Percentiles rank a stretch among this genome's conserved stretches.
Evolutionary conservation across 2,113 vertebrate species (phyloP).

Genomic region (Eptesicus fuscus): DNA sequence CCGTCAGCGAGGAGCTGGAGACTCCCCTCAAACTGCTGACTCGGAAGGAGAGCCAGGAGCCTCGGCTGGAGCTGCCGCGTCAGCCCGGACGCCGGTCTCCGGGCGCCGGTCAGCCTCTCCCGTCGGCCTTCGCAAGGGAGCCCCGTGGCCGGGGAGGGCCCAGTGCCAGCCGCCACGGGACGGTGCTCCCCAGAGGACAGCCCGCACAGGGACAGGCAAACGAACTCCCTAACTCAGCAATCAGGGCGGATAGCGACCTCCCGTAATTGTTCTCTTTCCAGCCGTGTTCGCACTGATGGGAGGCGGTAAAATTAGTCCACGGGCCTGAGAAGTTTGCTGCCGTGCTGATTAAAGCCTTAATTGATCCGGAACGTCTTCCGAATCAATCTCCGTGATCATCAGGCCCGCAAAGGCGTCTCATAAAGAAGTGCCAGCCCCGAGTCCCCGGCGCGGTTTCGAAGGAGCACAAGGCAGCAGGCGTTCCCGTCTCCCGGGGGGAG

Average conservation of each 20-base stretch:
- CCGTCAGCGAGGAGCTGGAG: too few species aligned
- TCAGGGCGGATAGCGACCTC: conserved; percentile 83
- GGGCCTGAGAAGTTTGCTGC: conserved; percentile 79
- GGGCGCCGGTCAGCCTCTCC: not conserved
- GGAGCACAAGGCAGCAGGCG: conserved; percentile 52
- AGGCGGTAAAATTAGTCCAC: conserved; percentile 82
- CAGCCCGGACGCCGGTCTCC: accelerated
- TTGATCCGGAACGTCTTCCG: conserved; percentile 83
- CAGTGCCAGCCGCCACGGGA: conserved; percentile 37
- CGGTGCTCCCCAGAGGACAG: conserved; percentile 57
- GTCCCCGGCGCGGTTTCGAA: not conserved
- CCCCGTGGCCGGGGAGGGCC: not conserved
- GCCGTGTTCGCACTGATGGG: conserved; percentile 78
- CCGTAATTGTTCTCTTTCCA: conserved; percentile 81
- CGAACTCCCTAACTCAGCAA: conserved; percentile 77
- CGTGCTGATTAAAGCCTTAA: conserved; percentile 84
- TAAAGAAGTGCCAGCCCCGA: conserved; percentile 58
- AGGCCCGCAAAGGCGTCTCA: conserved; percentile 66
- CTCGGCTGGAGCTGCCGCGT: not conserved
- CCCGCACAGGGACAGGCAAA: conserved; percentile 59
- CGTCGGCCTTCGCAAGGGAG: not conserved
- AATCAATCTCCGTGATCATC: conserved; percentile 81
- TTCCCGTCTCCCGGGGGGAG: not conserved
- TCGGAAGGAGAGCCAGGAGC: not conserved
- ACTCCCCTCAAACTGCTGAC: too few species aligned